A percentile compares a stretch with the other conserved stretches of the same genome.
These are phyloP conservation scores for Neodiprion lecontei DNA, from an alignment of 1,140 invertebrate species.

Conservation along the genomic window DNA sequence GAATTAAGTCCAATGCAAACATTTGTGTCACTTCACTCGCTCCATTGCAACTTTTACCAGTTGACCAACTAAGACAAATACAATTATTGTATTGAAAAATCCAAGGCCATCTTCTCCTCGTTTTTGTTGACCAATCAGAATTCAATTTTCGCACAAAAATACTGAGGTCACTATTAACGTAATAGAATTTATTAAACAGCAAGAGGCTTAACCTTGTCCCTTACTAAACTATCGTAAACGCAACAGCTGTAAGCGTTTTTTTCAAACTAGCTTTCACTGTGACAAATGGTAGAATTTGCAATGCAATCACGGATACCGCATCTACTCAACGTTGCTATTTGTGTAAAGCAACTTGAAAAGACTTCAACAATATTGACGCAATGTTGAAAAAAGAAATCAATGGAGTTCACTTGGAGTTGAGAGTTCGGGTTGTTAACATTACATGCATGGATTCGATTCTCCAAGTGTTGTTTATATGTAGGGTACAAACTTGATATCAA, in stretches of 20 bases:
- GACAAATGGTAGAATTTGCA: constrained; percentile 56
- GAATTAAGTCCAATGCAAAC: constrained; percentile 28
- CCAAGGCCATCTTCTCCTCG: constrained; percentile 39
- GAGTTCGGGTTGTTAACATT: constrained; percentile 46
- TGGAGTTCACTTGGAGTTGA: constrained; percentile 20
- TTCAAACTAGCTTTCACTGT: constrained; percentile 46
- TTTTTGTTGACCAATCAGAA: constrained; percentile 43
- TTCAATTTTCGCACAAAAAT: constrained; percentile 43
- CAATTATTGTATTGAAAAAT: constrained; percentile 43
- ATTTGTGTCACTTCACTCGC: constrained; percentile 40
- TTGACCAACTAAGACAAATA: constrained; percentile 16
- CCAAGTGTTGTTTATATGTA: constrained; percentile 45
- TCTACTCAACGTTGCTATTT: constrained; percentile 50
- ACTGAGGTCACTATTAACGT: constrained; percentile 36
- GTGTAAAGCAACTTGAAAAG: constrained; percentile 42
- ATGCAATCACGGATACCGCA: constrained; percentile 44
- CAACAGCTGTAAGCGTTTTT: constrained; percentile 27
- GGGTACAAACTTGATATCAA: constrained; percentile 39
- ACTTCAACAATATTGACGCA: constrained; percentile 43
- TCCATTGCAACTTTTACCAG: constrained; percentile 30
- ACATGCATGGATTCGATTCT: constrained; percentile 48
- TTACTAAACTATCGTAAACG: constrained; percentile 23
- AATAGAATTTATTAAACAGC: constrained; percentile 33
- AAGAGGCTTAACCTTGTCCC: constrained; percentile 12
- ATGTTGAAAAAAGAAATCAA: constrained; percentile 25